Evolutionary conservation across 92 coral and sea anemone genomes (phyloP), one percentile per base, ranked within the genome.

Genomic region (Muricea muricata): DNA sequence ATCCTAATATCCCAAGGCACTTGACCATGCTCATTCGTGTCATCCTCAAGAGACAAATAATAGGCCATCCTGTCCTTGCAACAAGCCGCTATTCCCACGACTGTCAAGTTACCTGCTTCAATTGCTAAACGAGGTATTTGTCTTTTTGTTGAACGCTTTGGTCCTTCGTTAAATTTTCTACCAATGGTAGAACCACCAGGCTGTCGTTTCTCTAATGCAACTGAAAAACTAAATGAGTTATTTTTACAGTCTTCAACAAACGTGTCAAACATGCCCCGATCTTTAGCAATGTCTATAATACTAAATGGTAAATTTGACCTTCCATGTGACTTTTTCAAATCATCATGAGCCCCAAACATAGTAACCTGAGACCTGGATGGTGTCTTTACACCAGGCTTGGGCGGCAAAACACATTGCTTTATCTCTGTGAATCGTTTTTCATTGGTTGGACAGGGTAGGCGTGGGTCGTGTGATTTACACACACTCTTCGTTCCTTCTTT

Each of bases 51-150:
- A 17, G 99, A 96, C 23, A 93, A 55, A 70, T 80, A 96, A 68
- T 88, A 96, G 12, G 94, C 95, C 40, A 90, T 95, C 52, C 84
- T 86, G 23, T 85, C 75, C 34, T 93, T 90, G 98, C 99, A 97
- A 83, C 97, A 90, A 67, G 94, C 93, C 28, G 99, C 97, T 39
- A 94, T 21, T 32, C 99, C 99, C 6, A 92, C 94, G 17, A 97
- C 86, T 5, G 75, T 85, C 30, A 90, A 90, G 68, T 91, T 95
- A 24, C 89, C 92, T 13, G 88, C 99, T 21, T 91, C 98, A 52
- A 97, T 87, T 18, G 82, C 73, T 20, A 97, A 81, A 15, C 92
- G 31, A 40, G n/a, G 25, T 20, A 56, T 65, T 24, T 56, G 28
- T 11, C 2, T 35, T 26, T 2, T 32, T 14, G 71, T 6, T 10